These are phyloP conservation scores for Centropus bengalensis DNA, from an alignment of 2,113 vertebrate species.

Conservation along the genomic window DNA sequence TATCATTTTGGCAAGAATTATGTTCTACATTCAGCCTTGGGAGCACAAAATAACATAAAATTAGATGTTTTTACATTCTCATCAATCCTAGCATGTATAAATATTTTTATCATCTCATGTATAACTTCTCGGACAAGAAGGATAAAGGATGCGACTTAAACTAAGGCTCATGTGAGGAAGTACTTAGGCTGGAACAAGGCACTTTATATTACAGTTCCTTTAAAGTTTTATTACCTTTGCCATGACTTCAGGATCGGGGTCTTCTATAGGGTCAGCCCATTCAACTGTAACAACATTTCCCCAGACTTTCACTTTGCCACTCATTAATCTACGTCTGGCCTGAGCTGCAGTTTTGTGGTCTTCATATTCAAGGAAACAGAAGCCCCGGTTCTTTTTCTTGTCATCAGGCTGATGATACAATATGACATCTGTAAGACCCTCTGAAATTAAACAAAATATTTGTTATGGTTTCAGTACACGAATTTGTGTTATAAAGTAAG, in stretches of 20 bases:
- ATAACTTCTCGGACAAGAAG: neutral
- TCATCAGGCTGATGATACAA: conserved; percentile 97
- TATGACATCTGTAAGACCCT: conserved; percentile 98
- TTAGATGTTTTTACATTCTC: neutral
- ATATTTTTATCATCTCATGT: neutral
- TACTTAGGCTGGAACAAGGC: neutral
- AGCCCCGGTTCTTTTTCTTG: conserved; percentile 98
- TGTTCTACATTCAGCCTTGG: neutral
- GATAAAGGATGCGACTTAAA: neutral
- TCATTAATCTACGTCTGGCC: conserved; percentile 95
- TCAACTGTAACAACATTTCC: conserved; percentile 97
- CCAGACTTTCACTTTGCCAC: conserved; percentile 99
- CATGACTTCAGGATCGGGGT: conserved; percentile 99
- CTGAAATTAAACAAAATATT: conserved; percentile 75
- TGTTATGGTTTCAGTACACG: neutral
- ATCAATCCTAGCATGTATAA: neutral
- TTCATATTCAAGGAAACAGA: conserved; percentile 98
- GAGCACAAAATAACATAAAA: neutral
- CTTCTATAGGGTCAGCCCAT: conserved; percentile 99
- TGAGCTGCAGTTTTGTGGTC: conserved; percentile 98
- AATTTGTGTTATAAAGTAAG: neutral
- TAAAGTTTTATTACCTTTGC: conserved; percentile 85
- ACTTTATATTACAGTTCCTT: neutral
- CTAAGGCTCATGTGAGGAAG: neutral
- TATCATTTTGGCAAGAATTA: neutral